These are phyloP conservation scores for Pristiophorus japonicus DNA, from an alignment of 2,113 vertebrate genomes.

Conservation along the genomic window DNA sequence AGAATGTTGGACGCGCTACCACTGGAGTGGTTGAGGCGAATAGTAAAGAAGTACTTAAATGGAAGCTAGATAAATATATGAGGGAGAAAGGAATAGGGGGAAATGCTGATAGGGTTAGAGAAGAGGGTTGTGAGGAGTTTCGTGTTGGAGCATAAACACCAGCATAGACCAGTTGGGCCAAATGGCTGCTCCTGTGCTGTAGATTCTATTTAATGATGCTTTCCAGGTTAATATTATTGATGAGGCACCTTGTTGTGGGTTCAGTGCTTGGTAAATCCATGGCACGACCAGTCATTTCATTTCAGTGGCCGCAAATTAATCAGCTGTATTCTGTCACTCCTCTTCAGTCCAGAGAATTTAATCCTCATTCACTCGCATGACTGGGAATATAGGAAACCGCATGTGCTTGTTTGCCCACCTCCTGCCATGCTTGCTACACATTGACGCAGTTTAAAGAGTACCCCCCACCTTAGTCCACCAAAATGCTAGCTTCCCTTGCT, in stretches of 20 bases:
- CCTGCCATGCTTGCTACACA: neutral
- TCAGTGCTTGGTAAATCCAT: neutral
- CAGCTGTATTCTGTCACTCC: neutral
- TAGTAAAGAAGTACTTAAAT: no score
- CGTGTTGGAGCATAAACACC: no score
- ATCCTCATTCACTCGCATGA: neutral
- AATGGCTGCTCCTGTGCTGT: neutral
- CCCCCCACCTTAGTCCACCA: neutral
- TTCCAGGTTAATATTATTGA: neutral
- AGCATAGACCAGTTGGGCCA: no score
- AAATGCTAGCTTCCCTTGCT: neutral
- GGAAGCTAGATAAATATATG: no score
- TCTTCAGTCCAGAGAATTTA: neutral
- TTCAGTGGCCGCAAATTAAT: neutral
- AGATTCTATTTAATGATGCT: neutral
- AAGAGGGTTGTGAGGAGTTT: no score
- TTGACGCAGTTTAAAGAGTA: neutral
- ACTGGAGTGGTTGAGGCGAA: no score
- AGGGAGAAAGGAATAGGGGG: no score
- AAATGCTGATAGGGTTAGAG: no score
- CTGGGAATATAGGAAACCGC: neutral
- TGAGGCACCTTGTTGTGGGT: neutral
- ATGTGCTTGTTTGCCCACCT: neutral
- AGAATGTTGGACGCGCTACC: no score
- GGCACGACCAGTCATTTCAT: neutral